Conservation (phyloP, 2,113 vertebrate genomes). For the Saccopteryx bilineata region DNA sequence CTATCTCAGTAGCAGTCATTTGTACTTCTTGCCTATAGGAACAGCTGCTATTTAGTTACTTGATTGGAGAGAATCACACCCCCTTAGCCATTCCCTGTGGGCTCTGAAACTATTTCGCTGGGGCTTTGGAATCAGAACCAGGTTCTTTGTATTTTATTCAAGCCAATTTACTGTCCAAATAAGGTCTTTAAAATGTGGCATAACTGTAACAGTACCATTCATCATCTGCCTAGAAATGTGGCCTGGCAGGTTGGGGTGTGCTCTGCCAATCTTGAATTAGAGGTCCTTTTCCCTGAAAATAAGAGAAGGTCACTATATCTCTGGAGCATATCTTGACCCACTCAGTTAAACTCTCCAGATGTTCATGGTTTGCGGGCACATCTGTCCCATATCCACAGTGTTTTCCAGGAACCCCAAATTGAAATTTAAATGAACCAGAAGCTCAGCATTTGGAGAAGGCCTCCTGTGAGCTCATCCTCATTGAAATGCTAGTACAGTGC, state of each 20-base stretch:
- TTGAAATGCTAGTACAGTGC: not conserved
- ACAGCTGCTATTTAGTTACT: conserved; percentile 76
- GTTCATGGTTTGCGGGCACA: conserved; percentile 14
- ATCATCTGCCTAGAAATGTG: not conserved
- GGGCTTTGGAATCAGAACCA: conserved; percentile 46
- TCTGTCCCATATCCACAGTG: not conserved
- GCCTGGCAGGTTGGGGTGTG: not conserved
- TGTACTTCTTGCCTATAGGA: conserved; percentile 69
- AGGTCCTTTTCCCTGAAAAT: not conserved
- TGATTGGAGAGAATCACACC: conserved; percentile 62
- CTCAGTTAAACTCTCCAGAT: conserved; percentile 38
- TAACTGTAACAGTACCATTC: not conserved
- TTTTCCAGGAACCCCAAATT: not conserved
- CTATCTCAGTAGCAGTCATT: conserved; percentile 67
- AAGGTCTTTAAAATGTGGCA: conserved; percentile 9
- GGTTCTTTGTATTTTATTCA: conserved; percentile 49
- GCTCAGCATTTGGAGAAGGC: conserved; percentile 20
- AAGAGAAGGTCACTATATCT: not conserved
- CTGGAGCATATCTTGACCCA: not conserved
- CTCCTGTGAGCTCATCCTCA: conserved; percentile 35
- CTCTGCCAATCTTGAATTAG: not conserved
- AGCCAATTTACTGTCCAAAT: conserved; percentile 58
- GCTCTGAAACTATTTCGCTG: conserved; percentile 36
- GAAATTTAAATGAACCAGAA: conserved; percentile 52
- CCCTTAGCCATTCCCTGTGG: conserved; percentile 23